phyloP scores from a whole-genome alignment of 2,797 vertebrate species.

The Mus caroli region DNA sequence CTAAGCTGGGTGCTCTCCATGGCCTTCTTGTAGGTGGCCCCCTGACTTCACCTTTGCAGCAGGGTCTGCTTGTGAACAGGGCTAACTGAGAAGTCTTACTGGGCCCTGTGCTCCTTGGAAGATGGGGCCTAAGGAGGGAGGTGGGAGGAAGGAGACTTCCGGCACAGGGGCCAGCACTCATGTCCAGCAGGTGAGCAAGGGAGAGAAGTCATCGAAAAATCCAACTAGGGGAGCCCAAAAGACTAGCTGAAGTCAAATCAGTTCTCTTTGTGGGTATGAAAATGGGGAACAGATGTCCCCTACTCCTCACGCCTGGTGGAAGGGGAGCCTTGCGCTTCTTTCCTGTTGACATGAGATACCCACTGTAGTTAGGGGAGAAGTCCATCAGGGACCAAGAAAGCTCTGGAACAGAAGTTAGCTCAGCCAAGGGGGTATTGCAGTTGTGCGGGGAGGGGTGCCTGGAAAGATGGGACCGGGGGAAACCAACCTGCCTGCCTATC shows the following conservation, averaged over 20 bases:
- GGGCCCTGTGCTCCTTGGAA: background rate
- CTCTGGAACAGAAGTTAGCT: background rate
- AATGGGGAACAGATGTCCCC: background rate
- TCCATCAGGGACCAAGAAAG: background rate
- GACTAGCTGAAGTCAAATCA: conserved; percentile 9
- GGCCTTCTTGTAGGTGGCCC: background rate
- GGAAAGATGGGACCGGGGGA: background rate
- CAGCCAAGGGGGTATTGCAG: background rate
- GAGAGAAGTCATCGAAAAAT: background rate
- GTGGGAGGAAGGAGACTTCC: background rate
- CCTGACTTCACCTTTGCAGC: too few species aligned
- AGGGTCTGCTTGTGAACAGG: background rate
- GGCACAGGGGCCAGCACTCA: too few species aligned
- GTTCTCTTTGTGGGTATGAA: background rate
- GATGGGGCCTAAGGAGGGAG: background rate
- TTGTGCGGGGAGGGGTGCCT: background rate
- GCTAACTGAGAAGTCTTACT: fast-evolving
- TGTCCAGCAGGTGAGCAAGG: fast-evolving
- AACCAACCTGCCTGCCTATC: conserved; percentile 1
- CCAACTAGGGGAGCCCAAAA: background rate
- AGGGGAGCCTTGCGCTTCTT: background rate
- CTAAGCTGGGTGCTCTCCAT: background rate
- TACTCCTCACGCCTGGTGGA: background rate
- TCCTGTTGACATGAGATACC: background rate
- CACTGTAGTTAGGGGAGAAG: background rate